These are phyloP conservation scores for Aurelia sp. DNA, from an alignment of 30 jellyfish, hydroid and myxozoan species.

Conservation along the genomic window DNA sequence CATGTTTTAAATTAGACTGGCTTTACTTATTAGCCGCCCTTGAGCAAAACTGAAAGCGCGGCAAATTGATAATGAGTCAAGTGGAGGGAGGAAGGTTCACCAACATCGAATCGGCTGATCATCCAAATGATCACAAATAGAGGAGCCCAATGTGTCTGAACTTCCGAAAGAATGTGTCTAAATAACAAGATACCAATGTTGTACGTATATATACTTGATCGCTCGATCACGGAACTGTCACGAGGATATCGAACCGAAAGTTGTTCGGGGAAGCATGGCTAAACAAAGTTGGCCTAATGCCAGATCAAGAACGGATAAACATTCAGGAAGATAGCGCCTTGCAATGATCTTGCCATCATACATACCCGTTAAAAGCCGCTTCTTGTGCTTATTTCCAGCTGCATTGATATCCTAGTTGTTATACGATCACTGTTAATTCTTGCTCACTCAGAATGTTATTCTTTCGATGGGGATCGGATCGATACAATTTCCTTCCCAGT, in stretches of 20 bases:
- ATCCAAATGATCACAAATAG: no score
- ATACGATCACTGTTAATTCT: background rate
- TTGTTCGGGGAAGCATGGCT: constrained; percentile 58
- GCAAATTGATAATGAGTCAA: constrained; percentile 24
- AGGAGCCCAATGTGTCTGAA: background rate
- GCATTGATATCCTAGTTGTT: background rate
- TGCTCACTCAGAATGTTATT: constrained; percentile 3
- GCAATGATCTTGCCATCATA: background rate
- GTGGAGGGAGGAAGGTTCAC: no score
- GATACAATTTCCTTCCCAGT: constrained; percentile 14
- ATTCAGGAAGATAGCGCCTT: constrained; percentile 31
- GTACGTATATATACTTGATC: background rate
- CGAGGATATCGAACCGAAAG: constrained; percentile 27
- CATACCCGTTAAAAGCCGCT: constrained; percentile 19
- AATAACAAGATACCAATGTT: background rate
- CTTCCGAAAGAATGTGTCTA: background rate
- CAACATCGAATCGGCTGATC: no score
- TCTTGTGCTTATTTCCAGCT: constrained; percentile 15
- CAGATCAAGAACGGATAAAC: constrained; percentile 14
- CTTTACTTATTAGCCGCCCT: constrained; percentile 62
- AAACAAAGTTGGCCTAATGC: constrained; percentile 61
- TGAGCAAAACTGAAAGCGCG: constrained; percentile 69
- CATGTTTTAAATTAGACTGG: constrained; percentile 21
- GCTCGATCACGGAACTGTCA: constrained; percentile 10
- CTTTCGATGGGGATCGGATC: constrained; percentile 4